A percentile compares a stretch with the other conserved stretches of the same genome.
Evolutionary conservation across 2,888 invertebrate species (phyloP).

Genomic region (Epinotia ramella): DNA sequence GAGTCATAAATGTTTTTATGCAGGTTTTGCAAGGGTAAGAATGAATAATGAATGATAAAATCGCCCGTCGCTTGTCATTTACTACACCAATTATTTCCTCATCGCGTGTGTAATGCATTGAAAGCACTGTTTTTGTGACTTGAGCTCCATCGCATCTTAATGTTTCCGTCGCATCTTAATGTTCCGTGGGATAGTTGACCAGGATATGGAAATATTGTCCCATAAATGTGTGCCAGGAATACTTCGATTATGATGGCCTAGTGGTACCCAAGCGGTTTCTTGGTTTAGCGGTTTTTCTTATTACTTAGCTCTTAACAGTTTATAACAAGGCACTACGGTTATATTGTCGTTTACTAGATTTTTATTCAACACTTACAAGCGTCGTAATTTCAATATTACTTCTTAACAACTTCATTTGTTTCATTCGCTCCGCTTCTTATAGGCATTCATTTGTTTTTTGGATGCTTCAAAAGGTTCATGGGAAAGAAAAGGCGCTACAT

Average conservation of each 20-base stretch:
- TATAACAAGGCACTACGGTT: slow-evolving; percentile 27
- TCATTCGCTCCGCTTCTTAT: not conserved
- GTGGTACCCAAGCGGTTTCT: slow-evolving; percentile 36
- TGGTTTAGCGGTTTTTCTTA: slow-evolving; percentile 43
- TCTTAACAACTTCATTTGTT: not conserved
- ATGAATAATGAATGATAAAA: too few relatives aligned
- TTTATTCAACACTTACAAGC: not conserved
- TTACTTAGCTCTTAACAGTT: slow-evolving; percentile 40
- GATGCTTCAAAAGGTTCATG: not conserved
- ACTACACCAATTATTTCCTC: slow-evolving; percentile 39
- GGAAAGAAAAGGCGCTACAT: slow-evolving; percentile 55
- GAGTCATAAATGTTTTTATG: not conserved
- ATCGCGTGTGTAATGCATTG: slow-evolving; percentile 41
- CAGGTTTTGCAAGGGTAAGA: too few relatives aligned
- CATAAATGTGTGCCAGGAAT: slow-evolving; percentile 32
- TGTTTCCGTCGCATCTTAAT: slow-evolving; percentile 12
- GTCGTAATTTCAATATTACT: not conserved
- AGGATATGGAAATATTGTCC: slow-evolving; percentile 20
- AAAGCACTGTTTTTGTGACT: slow-evolving; percentile 39
- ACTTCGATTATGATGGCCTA: slow-evolving; percentile 9
- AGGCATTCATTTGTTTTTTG: not conserved
- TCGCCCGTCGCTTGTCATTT: slow-evolving; percentile 51
- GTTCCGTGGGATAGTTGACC: slow-evolving; percentile 19
- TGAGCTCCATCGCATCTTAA: slow-evolving; percentile 16
- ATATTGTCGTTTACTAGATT: slow-evolving; percentile 9